Conservation (phyloP, 1,140 invertebrate genomes). For the Achatina immaculata region DNA sequence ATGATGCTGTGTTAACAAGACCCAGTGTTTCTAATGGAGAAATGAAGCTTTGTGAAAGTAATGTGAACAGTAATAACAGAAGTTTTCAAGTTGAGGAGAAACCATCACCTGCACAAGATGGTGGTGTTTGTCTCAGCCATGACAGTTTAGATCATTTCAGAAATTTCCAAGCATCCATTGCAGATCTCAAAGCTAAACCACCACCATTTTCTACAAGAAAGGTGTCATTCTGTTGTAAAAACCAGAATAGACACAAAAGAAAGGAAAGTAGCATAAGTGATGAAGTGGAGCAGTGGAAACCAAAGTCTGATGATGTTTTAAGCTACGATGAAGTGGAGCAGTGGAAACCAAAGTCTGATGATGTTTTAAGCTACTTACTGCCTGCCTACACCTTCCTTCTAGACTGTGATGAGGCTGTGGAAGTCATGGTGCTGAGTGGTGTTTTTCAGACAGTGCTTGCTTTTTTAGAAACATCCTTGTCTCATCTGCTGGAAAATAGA, state of each 20-base stretch:
- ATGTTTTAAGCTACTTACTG: slow-evolving; percentile 26
- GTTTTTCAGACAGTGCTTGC: slow-evolving; percentile 22
- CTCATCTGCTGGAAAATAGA: slow-evolving; percentile 3
- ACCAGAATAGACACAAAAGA: not conserved
- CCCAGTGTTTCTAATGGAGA: no score
- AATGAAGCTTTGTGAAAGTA: no score
- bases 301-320: not conserved
- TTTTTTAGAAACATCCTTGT: slow-evolving; percentile 24
- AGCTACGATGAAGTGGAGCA: not conserved
- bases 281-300: not conserved
- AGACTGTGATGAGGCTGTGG: not conserved
- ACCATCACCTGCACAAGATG: no score
- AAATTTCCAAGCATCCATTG: not conserved
- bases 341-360: slow-evolving; percentile 24
- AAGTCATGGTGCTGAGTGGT: slow-evolving; percentile 4
- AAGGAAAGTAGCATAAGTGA: no score
- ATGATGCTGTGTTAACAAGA: no score
- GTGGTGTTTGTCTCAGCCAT: not conserved
- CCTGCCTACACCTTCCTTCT: slow-evolving; percentile 19
- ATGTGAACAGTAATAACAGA: no score
- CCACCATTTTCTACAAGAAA: not conserved
- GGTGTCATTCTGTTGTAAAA: not conserved
- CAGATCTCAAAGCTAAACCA: not conserved
- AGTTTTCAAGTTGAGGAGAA: no score
- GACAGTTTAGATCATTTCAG: not conserved